phyloP scores from a whole-genome alignment of 2,113 vertebrate species.

The Campylorhamphus procurvoides region DNA sequence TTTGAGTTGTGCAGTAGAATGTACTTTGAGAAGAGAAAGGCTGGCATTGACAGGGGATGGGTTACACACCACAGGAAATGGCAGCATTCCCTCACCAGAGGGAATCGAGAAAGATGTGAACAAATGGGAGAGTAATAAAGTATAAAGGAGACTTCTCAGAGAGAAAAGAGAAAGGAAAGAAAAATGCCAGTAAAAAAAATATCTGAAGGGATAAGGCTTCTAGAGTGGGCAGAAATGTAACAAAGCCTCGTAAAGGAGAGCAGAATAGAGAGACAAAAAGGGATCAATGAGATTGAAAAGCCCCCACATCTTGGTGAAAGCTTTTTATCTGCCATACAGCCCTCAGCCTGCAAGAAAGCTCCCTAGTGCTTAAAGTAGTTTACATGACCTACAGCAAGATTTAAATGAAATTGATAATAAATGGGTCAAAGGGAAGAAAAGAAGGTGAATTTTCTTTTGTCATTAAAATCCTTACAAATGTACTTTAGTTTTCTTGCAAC shows the following conservation, averaged over 20 bases:
- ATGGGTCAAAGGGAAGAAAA: neutral
- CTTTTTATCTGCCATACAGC: neutral
- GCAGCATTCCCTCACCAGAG: neutral
- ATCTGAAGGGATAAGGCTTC: neutral
- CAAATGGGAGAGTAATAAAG: neutral
- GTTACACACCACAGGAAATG: neutral
- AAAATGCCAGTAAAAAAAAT: neutral
- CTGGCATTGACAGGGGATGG: neutral
- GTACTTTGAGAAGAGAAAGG: neutral
- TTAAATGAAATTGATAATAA: neutral
- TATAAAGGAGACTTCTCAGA: neutral
- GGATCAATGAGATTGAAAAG: neutral
- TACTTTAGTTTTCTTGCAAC: neutral
- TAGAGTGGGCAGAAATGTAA: neutral
- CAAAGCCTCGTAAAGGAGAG: neutral
- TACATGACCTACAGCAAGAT: neutral
- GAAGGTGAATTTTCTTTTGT: neutral
- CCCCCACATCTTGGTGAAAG: neutral
- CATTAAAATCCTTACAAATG: neutral
- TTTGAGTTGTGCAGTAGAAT: neutral
- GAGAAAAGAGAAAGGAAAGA: neutral
- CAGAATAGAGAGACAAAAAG: neutral
- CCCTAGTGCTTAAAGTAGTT: neutral
- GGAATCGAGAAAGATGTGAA: neutral
- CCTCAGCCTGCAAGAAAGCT: neutral